Evolutionary conservation across 1,140 invertebrate species (phyloP), one percentile per base, ranked within the genome.

Genomic region (Coboldia fuscipes): DNA sequence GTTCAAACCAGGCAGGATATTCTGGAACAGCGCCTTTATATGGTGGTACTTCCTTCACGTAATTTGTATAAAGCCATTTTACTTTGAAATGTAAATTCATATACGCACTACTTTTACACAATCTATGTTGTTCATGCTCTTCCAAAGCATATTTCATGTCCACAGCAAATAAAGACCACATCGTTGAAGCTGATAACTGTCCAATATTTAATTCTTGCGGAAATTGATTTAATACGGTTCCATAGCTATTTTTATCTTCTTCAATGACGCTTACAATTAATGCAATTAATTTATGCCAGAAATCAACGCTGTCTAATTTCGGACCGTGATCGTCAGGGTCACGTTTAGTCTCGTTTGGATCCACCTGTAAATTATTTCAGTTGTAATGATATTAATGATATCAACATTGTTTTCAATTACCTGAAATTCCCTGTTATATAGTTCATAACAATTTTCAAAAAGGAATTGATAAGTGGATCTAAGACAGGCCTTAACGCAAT

Each of bases 1-100:
- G 92, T 52, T 98, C 93, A 58, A 99, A 99, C 93, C 93, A 99
- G 45, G 88, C 83, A 7, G 94, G 93, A 60, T 98, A 99, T 55
- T 97, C 76, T 2, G 76, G 76, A 38, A 97, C 88, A 30, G 79
- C 71, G 34, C 81, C 82, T 49, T 96, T 97, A 54, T 93, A 94
- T 8, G 88, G 85, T 41, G 92, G 90, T 39, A 97, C 81, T 51
- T 97, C 90, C 51, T 83, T 85, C n/a, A 98, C 89, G 60, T 97
- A 98, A 52, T 96, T 94, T 42, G 85, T 90, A 57, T 98, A 90
- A 33, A 99, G 65, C 84, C 92, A 96, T 67, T 99, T 99, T 32
- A 60, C 61, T 66, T 89, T 89, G 63, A 99, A 99, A 59, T 98
- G 94, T 7, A 98, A 66, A 59, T 99, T 99, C 89, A 99, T 98